Conservation (phyloP, 1,140 invertebrate genomes). For the Papilio glaucus region DNA sequence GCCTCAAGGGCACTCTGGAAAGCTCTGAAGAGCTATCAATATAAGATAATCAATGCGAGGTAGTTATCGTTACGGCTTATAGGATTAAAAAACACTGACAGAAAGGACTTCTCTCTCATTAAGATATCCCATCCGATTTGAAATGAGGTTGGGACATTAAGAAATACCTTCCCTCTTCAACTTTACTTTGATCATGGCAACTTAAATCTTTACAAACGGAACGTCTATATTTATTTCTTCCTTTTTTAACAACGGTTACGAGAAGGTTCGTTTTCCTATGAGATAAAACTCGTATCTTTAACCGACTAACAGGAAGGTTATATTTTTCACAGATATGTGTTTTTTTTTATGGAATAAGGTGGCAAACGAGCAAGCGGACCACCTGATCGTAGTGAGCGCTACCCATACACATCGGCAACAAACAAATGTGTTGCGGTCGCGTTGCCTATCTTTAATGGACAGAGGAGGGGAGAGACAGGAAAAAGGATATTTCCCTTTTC, state of each 20-base stretch:
- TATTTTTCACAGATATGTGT: too few species aligned
- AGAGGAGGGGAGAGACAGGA: too few species aligned
- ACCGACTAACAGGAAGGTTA: too few species aligned
- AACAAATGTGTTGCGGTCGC: too few species aligned
- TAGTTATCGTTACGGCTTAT: neutral
- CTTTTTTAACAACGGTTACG: neutral
- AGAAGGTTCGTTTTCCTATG: neutral
- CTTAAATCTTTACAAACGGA: neutral
- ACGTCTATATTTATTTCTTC: neutral
- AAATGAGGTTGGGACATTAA: neutral
- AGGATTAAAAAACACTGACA: neutral
- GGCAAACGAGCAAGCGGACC: too few species aligned
- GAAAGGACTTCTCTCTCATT: slow-evolving; percentile 2
- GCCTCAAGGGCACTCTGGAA: neutral
- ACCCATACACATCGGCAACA: too few species aligned
- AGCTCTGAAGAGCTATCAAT: neutral
- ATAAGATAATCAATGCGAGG: neutral
- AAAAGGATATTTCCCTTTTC: too few species aligned
- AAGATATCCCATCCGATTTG: neutral
- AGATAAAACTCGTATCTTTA: too few species aligned
- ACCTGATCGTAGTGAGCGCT: too few species aligned
- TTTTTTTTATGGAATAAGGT: too few species aligned
- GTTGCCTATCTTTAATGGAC: too few species aligned
- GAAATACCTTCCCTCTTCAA: neutral
- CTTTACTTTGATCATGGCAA: neutral